These are phyloP conservation scores for Recurvirostra avosetta DNA, from an alignment of 2,113 vertebrate genomes.

Conservation along the genomic window DNA sequence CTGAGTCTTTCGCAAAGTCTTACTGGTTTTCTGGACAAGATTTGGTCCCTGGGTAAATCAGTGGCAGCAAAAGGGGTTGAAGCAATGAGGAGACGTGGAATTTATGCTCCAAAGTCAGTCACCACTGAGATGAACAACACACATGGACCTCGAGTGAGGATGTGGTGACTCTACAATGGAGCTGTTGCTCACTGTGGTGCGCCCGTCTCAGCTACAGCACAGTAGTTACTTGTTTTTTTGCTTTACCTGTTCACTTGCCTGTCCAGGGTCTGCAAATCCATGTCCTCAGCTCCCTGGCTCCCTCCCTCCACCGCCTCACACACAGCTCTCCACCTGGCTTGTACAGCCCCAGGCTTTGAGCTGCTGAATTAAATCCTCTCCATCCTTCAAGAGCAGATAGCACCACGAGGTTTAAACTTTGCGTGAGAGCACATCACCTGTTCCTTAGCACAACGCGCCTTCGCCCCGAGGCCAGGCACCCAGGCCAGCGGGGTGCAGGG, in stretches of 20 bases:
- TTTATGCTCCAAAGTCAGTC: not conserved
- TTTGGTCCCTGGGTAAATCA: not conserved
- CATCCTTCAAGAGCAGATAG: not conserved
- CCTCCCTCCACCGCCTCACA: not conserved
- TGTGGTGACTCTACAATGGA: accelerated
- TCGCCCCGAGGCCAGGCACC: accelerated
- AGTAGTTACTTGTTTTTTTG: not conserved
- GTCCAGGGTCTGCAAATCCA: not conserved
- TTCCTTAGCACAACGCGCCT: not conserved
- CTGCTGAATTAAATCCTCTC: not conserved
- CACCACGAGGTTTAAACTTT: not conserved
- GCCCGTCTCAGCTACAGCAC: not conserved
- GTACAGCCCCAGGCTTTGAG: not conserved
- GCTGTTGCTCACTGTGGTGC: not conserved
- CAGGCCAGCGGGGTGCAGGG: not conserved
- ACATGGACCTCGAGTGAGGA: accelerated
- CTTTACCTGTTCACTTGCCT: not conserved
- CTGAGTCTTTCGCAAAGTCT: not conserved
- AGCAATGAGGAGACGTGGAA: not conserved
- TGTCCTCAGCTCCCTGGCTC: not conserved
- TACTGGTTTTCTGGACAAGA: not conserved
- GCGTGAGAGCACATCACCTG: accelerated
- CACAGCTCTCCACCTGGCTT: not conserved
- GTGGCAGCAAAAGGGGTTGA: not conserved
- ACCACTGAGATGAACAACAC: not conserved